These are phyloP conservation scores for Dicrurus megarhynchus DNA, from an alignment of 2,113 vertebrate genomes.

Conservation along the genomic window DNA sequence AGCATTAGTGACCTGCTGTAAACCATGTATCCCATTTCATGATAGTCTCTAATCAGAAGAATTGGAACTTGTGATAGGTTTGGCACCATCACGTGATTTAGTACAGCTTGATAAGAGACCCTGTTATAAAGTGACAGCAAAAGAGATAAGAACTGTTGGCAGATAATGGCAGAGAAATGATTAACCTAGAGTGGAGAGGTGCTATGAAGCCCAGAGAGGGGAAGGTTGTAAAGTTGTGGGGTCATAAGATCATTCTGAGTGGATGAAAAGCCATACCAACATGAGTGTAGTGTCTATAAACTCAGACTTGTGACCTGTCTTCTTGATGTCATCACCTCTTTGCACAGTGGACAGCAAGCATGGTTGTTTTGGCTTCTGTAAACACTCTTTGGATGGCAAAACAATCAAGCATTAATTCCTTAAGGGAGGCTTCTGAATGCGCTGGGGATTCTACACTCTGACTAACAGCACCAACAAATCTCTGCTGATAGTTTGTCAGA, in stretches of 20 bases:
- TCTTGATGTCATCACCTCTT: slow-evolving; percentile 68
- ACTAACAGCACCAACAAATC: slow-evolving; percentile 47
- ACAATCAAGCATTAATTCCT: slow-evolving; percentile 66
- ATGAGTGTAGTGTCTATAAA: slow-evolving; percentile 66
- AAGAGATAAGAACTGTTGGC: slow-evolving; percentile 89
- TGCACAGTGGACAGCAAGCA: slow-evolving; percentile 42
- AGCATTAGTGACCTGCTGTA: slow-evolving; percentile 77
- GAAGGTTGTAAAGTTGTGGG: slow-evolving; percentile 75
- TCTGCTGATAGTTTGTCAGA: slow-evolving; percentile 42
- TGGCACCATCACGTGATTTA: slow-evolving; percentile 63
- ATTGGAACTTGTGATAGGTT: slow-evolving; percentile 77
- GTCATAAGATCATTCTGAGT: slow-evolving; percentile 71
- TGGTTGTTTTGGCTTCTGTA: slow-evolving; percentile 68
- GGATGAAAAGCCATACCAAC: slow-evolving; percentile 67
- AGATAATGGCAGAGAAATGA: slow-evolving; percentile 90
- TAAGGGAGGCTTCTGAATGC: slow-evolving; percentile 37
- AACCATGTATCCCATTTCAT: slow-evolving; percentile 76
- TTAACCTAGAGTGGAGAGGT: slow-evolving; percentile 84
- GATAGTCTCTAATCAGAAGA: slow-evolving; percentile 78
- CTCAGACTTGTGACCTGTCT: slow-evolving; percentile 69
- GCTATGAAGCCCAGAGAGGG: slow-evolving; percentile 69
- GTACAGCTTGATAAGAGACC: slow-evolving; percentile 79
- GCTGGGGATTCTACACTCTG: not conserved
- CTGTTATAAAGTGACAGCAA: slow-evolving; percentile 95
- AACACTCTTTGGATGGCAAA: slow-evolving; percentile 71